Evolutionary conservation across 2,113 vertebrate species (phyloP), one percentile per base, ranked within the genome.

Genomic region (Rhipidura dahli): DNA sequence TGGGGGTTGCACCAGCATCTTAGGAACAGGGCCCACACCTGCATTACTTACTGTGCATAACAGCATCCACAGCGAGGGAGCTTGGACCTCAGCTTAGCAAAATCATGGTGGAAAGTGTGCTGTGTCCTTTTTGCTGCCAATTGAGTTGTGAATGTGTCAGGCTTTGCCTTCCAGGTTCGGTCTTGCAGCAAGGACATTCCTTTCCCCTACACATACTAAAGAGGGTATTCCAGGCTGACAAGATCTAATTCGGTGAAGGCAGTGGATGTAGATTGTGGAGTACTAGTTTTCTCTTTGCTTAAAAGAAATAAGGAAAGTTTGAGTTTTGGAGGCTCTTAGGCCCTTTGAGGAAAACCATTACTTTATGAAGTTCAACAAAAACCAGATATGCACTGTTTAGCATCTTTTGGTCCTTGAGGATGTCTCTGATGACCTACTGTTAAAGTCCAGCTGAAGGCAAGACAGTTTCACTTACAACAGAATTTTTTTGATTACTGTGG

Each of bases 371-470:
- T 88, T 72, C 35, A 81, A 37, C 10, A 35, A 27, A 86, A 81
- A 18, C 7, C 27, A 81, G 15, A 19, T 63, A 78, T 28, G n/a
- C n/a, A n/a, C n/a, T n/a, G n/a, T 18, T 66, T 30, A 45, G 24
- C 20, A 37, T 63, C 47, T 77, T 71, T 61, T 68, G 20, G 26
- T 51, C 44, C 57, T 64, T 56, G 44, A 72, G 56, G 63, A 69
- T 30, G 8, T 76, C 37, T 82, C n/a, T 79, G 60, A 30, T 60
- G 66, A 65, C 59, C 61, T 57, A 20, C 26, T 33, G 33, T 60
- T 76, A 35, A 75, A 94, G 59, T 72, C 33, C 53, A 91, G 53
- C 37, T 61, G n/a, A 89, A 91, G 61, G 30, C 75, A 82, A 72
- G 57, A 45, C 1, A 56, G 44, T 76, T 89, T 37, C 33, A 84